Base-by-base conservation (phyloP, 2,888 invertebrate species). In the Hydrotaea cyrtoneurina region DNA sequence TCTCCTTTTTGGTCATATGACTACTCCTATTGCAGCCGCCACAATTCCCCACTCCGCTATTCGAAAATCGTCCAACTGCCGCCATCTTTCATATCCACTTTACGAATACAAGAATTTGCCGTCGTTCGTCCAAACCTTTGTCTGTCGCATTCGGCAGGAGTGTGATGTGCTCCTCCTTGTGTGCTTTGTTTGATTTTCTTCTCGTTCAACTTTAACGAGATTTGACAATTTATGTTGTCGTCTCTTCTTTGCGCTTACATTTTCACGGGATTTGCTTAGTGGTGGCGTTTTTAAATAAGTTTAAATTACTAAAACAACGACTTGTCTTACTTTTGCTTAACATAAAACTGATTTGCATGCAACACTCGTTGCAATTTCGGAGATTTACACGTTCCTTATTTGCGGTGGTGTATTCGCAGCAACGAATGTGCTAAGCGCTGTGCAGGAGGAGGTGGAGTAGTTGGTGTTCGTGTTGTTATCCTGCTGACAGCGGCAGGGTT, bases 261-360 rank as follows among this genome's bases (percentile, higher is more conserved):
- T 59, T 57, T 0, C 17, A 5, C 21, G 76, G 76, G 78, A 81
- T 86, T 86, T 78, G 75, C 2, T 84, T 73, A 78, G 76, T 77
- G 78, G 78, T 82, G 73, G 69, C 77, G 81, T 82, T 76, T n/a
- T 77, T 78, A 77, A 69, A 85, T 80, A 85, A 85, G 82, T 85
- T 85, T 85, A 78, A 85, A 85, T 85, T 85, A 85, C 79, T 77
- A 82, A 69, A 71, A 19, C 43, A 19, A 81, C 81, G 77, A 85
- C 79, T 82, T 85, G 82, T 82, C 77, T 85, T 78, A 85, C 85
- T 73, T 50, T 15, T 50, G 31, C 31, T 4, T 4, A 31, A 31
- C 53, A 59, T 23, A 87, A 86, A 86, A 88, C 88, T 87, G 88
- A 89, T 90, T 89, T 89, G 90, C 90, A 89, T 90, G 89, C 90